Percentiles rank a stretch among this genome's conserved stretches.
These are phyloP conservation scores for Oligia latruncula DNA, from an alignment of 2,888 invertebrate species.

Conservation along the genomic window DNA sequence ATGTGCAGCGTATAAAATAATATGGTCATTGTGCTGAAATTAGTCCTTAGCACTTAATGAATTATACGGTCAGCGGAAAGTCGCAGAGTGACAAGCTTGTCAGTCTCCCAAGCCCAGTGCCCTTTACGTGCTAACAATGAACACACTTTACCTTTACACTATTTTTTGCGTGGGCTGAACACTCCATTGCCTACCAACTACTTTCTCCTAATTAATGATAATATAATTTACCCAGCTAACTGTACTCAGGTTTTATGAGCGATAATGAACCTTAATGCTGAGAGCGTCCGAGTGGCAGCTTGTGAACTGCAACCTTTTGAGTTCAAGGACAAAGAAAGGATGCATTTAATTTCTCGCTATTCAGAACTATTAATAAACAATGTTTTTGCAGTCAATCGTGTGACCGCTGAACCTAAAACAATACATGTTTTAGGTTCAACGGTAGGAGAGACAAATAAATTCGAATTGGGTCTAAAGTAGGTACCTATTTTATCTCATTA, in stretches of 20 bases:
- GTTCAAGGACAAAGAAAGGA: constrained; percentile 66
- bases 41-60: constrained; percentile 25
- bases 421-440: neutral
- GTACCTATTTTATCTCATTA: constrained; percentile 6
- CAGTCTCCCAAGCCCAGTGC: constrained; percentile 63
- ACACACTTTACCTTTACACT: constrained; percentile 63
- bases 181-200: constrained; percentile 68
- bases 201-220: constrained; percentile 83
- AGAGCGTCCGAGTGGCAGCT: constrained; percentile 29
- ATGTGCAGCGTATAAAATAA: neutral
- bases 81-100: constrained; percentile 21
- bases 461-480: neutral
- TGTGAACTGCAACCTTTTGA: constrained; percentile 56
- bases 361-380: constrained; percentile 34
- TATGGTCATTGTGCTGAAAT: constrained; percentile 11
- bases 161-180: constrained; percentile 75
- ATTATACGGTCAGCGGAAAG: constrained; percentile 23
- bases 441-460: neutral
- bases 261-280: constrained; percentile 46
- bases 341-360: constrained; percentile 36
- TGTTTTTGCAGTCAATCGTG: constrained; percentile 12
- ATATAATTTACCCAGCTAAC: constrained; percentile 70
- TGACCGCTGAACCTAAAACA: neutral
- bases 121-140: constrained; percentile 81
- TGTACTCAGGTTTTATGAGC: constrained; percentile 54